Evolutionary conservation across 1,140 invertebrate genomes (phyloP), one percentile per base, ranked within the genome.

Genomic region (Cephus cinctus): DNA sequence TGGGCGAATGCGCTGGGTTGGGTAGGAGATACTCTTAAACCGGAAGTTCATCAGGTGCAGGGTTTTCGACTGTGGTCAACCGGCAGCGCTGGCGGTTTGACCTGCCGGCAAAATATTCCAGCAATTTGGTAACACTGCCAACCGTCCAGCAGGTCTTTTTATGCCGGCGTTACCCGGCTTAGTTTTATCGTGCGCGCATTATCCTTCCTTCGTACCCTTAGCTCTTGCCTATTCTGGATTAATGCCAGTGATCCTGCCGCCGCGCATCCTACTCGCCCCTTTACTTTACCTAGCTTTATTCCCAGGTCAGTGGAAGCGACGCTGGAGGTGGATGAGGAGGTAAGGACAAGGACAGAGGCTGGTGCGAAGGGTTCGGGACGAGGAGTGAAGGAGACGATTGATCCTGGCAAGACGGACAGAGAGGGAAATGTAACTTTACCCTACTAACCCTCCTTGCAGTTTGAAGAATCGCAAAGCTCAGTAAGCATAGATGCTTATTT

Each of bases 121-220:
- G 58, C 63, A 63, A 68, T 71, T 68, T 64, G 60, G 62, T 61
- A 63, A 69, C 67, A 68, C 62, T 65, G 59, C 59, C 61, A 65
- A 66, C 57, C 59, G 50, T 52, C 55, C 56, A 47, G 25, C 49
- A 40, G 52, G 53, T 65, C 62, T 60, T 69, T 69, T 62, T 67
- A 57, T 65, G 52, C 22, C 45, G 59, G 58, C 59, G 62, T 67
- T 69, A 65, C 54, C 59, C 53, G 65, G 67, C 62, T 71, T 68
- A 69, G 67, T 68, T 71, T 71, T 71, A 69, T 71, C 67, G 63
- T 41, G 53, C 59, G 19, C 52, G 57, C 58, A 67, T 70, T 70
- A 70, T 58, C 64, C 59, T 50, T 56, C 48, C 50, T 25, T 47
- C 25, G 44, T 47, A 42, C 43, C 34, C 41, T 41, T 21, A 31